Percentiles rank a stretch among this genome's conserved stretches.
Conservation (phyloP, 2,888 invertebrate species). For the Tortricodes alternella region DNA sequence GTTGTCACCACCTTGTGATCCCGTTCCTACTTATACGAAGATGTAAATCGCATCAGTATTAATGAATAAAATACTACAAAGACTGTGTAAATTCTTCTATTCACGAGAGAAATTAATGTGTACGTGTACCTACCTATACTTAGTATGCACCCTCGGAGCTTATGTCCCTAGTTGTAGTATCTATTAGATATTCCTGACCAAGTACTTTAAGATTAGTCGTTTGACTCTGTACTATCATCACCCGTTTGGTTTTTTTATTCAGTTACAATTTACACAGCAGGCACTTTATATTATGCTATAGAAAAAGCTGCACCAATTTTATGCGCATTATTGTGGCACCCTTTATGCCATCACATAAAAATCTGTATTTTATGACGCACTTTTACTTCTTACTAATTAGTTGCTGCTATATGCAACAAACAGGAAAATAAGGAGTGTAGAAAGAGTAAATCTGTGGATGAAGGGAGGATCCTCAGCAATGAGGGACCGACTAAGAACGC, state of each 20-base stretch:
- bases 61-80: slow-evolving; percentile 70
- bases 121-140: slow-evolving; percentile 58
- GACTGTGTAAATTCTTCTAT: slow-evolving; percentile 77
- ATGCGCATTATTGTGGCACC: slow-evolving; percentile 2
- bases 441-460: no score
- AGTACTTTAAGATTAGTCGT: slow-evolving; percentile 76
- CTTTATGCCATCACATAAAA: slow-evolving; percentile 22
- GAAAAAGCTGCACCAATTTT: slow-evolving; percentile 11
- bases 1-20: no score
- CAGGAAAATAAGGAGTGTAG: no score
- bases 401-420: not conserved
- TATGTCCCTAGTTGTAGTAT: slow-evolving; percentile 76
- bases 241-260: slow-evolving; percentile 1
- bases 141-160: slow-evolving; percentile 78
- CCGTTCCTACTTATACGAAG: slow-evolving; percentile 43
- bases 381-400: not conserved
- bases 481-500: no score
- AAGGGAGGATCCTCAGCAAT: no score
- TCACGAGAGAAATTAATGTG: slow-evolving; percentile 68
- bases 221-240: slow-evolving; percentile 41
- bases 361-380: slow-evolving; percentile 3
- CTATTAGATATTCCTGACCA: slow-evolving; percentile 80
- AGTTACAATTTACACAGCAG: not conserved
- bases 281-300: not conserved
- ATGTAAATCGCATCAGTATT: slow-evolving; percentile 71